phyloP scores from a whole-genome alignment of 2,888 invertebrate genomes.

The Chirona hameri region DNA sequence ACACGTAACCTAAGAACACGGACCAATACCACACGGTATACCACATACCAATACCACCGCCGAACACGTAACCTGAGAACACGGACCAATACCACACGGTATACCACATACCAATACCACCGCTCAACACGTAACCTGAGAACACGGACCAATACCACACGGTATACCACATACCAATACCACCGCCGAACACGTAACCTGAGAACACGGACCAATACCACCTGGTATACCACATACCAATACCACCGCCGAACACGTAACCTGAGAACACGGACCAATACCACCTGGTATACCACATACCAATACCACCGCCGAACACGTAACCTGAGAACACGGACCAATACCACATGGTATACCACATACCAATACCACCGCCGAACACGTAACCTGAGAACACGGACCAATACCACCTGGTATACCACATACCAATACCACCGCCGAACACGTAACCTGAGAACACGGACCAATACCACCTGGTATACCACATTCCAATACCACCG shows the following conservation, averaged over 20 bases:
- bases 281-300: too few species aligned
- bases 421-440: too few species aligned
- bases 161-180: too few species aligned
- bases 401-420: too few species aligned
- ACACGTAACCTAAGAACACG: conserved; percentile 57
- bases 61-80: conserved; percentile 57
- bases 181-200: conserved; percentile 59
- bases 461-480: too few species aligned
- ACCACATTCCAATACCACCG: too few species aligned
- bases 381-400: conserved; percentile 57
- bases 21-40: too few species aligned
- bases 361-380: too few species aligned
- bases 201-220: conserved; percentile 33
- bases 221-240: too few species aligned
- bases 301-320: conserved; percentile 40
- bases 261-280: conserved; percentile 50
- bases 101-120: too few species aligned
- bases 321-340: conserved; percentile 57
- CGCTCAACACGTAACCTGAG: conserved; percentile 57
- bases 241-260: conserved; percentile 53
- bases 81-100: not conserved
- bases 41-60: too few species aligned
- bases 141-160: not conserved
- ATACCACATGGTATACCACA: too few species aligned
- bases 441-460: conserved; percentile 57